Conservation (phyloP, 2,888 invertebrate species). For the Hecatera dysodea region DNA sequence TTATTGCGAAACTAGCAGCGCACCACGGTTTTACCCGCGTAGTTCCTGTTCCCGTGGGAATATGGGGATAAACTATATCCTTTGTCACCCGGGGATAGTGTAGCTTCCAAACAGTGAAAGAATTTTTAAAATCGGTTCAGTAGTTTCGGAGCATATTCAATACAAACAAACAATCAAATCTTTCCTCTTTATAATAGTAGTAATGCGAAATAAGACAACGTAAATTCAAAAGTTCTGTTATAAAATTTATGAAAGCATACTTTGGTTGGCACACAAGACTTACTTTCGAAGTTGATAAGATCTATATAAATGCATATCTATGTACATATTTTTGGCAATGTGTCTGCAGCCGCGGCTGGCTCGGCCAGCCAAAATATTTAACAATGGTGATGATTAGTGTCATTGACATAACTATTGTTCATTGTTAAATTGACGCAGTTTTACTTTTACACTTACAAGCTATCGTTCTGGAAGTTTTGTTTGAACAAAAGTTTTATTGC, state of each 20-base stretch:
- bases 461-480: slow-evolving; percentile 28
- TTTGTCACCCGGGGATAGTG: too few species aligned
- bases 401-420: slow-evolving; percentile 73
- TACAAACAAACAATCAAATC: too few species aligned
- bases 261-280: slow-evolving; percentile 33
- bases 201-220: slow-evolving; percentile 42
- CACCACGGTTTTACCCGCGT: too few species aligned
- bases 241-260: slow-evolving; percentile 37
- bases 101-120: too few species aligned
- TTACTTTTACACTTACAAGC: slow-evolving; percentile 52
- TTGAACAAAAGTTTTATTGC: slow-evolving; percentile 11
- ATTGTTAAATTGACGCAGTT: slow-evolving; percentile 70
- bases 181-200: too few species aligned
- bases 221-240: slow-evolving; percentile 31
- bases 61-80: too few species aligned
- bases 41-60: too few species aligned
- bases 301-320: slow-evolving; percentile 46
- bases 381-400: slow-evolving; percentile 69
- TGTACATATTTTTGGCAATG: slow-evolving; percentile 61
- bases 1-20: too few species aligned
- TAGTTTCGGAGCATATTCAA: too few species aligned
- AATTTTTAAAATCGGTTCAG: too few species aligned
- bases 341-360: slow-evolving; percentile 48
- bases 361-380: slow-evolving; percentile 61
- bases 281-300: slow-evolving; percentile 66